Base-by-base conservation (phyloP, 2,797 vertebrate genomes). In the Halcyon chelicuti region DNA sequence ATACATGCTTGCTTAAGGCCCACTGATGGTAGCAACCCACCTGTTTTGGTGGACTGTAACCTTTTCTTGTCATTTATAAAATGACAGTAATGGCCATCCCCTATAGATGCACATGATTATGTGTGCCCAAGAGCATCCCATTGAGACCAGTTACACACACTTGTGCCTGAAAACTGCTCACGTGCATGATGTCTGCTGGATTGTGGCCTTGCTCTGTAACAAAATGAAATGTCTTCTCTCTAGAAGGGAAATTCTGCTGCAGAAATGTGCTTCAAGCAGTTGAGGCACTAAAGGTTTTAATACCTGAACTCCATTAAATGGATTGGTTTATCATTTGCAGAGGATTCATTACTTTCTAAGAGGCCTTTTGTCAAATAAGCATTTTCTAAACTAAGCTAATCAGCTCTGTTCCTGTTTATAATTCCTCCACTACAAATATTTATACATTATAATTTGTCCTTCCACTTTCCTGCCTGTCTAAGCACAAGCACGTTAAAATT, bases 341-440 rank as follows among this genome's bases (percentile, higher is more conserved):
- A 93, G 73, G 76, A 90, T 93, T 95, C 85, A 94, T 90, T 96
- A 86, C 89, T 90, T 96, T 93, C 75, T 91, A 81, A 93, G 89
- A 96, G 82, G 79, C 55, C 89, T 94, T 94, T 96, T 94, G 85
- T 91, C 79, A 93, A 94, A 93, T 86, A 78, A 94, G 61, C 55
- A 14, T 91, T 95, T 94, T 88, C 65, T 74, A 84, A 86, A 88
- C 84, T 72, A 79, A 93, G 71, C 90, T 94, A 79, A 94, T 96
- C 86, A 91, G 35, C 33, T 96, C 92, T 80, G 77, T 93, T 91
- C 76, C 87, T 91, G 58, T 92, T 95, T 77, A 31, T 88, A 88
- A 75, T 94, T 93, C 82, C 91, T 57, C 13, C 66, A 84, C 70
- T 93, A 88, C 89, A 94, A 96, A 96, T 95, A 94, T 94, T 96